These are phyloP conservation scores for Leptogaster cylindrica DNA, from an alignment of 2,888 invertebrate species.

Conservation along the genomic window DNA sequence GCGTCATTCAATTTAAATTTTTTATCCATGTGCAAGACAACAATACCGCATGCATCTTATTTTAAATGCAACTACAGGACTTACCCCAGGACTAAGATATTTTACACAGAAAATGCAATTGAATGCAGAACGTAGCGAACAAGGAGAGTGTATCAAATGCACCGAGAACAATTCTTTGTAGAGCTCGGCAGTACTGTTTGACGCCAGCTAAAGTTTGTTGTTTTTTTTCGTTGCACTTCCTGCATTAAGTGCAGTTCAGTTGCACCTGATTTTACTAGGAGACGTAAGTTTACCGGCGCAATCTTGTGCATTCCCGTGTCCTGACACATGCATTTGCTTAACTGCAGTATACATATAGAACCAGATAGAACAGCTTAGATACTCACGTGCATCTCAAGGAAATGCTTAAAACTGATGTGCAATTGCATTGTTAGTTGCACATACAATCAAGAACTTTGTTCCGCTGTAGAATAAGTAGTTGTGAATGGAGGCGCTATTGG, in stretches of 20 bases:
- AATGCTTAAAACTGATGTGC: constrained; percentile 34
- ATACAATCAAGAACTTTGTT: constrained; percentile 31
- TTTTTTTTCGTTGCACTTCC: constrained; percentile 24
- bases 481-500: constrained; percentile 30
- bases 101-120: no score
- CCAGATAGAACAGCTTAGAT: constrained; percentile 12
- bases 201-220: no score
- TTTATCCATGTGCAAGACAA: no score
- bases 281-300: not conserved
- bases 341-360: not conserved
- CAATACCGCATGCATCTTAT: no score
- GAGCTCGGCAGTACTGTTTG: no score
- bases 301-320: constrained; percentile 15
- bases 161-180: no score
- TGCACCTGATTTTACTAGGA: constrained; percentile 20
- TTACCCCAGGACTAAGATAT: no score
- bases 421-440: constrained; percentile 25
- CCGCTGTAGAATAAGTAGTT: constrained; percentile 31
- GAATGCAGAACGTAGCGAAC: no score
- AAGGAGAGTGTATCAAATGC: no score
- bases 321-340: not conserved
- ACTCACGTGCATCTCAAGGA: constrained; percentile 23
- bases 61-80: no score
- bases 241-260: constrained; percentile 28
- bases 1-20: no score